Evolutionary conservation across 2,888 invertebrate genomes (phyloP).

Genomic region (Pediacus dermestoides): DNA sequence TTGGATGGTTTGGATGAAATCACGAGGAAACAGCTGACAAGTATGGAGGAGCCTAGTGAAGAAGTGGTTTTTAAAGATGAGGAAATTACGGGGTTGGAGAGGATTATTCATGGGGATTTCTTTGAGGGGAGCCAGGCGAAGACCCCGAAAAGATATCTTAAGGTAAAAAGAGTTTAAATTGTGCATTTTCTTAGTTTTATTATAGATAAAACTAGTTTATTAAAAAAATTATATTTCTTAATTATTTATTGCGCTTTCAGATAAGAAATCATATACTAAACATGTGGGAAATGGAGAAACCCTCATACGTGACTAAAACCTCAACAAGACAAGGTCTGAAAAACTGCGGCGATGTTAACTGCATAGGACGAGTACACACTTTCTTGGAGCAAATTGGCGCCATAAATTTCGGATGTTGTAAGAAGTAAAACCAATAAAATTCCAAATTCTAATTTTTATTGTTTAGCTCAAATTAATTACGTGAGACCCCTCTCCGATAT

Average conservation of each 20-base stretch:
- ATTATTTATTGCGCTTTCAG: slow-evolving; percentile 30
- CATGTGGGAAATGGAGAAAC: slow-evolving; percentile 54
- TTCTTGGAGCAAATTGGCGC: slow-evolving; percentile 61
- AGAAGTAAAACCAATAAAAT: slow-evolving; percentile 23
- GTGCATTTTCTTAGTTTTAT: background rate
- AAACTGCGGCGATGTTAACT: slow-evolving; percentile 62
- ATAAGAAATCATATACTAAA: slow-evolving; percentile 59
- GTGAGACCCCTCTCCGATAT: slow-evolving; percentile 41
- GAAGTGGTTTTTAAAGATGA: slow-evolving; percentile 48
- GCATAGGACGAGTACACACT: slow-evolving; percentile 58
- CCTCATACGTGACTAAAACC: slow-evolving; percentile 59
- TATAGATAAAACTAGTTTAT: slow-evolving; percentile 2
- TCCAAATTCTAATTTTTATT: slow-evolving; percentile 10
- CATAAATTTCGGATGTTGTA: slow-evolving; percentile 62
- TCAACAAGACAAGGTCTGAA: slow-evolving; percentile 55
- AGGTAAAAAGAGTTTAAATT: slow-evolving; percentile 35
- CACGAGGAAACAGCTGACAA: slow-evolving; percentile 34
- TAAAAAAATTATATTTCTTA: background rate
- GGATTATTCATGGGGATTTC: slow-evolving; percentile 55
- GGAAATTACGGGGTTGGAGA: slow-evolving; percentile 54
- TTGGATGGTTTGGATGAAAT: slow-evolving; percentile 29
- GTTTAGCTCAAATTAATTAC: slow-evolving; percentile 44
- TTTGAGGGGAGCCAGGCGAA: slow-evolving; percentile 55
- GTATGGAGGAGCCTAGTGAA: slow-evolving; percentile 49
- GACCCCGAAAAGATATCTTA: slow-evolving; percentile 57